Base-by-base conservation (phyloP, 2,797 vertebrate genomes). In the Amblyraja radiata region DNA sequence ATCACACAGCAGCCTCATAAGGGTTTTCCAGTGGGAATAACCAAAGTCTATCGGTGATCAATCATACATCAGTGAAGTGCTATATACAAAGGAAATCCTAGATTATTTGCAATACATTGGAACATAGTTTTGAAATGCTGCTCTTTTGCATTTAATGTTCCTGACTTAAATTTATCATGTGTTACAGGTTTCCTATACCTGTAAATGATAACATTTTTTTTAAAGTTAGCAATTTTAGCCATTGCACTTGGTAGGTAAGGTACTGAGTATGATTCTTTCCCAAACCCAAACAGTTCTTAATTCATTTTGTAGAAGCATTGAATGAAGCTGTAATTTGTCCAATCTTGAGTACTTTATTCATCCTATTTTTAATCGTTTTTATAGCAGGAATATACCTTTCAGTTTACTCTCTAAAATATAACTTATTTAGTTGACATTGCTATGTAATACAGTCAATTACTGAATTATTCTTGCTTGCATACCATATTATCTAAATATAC, bases 381-480 rank as follows among this genome's bases (percentile, higher is more conserved):
- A 32, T 83, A 58, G 39, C 14, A 58, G 39, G 21, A 32, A 71
- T 32, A 71, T 71, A 91, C 46, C 46, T 73, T 46, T 73, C 23
- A 54, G 21, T 46, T 0, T 91, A 61, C 61, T 68, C 32, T n/a
- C 77, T 78, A 39, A 90, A 73, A 18, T 73, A 13, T 21, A 90
- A 71, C 5, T 90, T 73, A 13, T 71, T 63, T 32, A 73, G 36
- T 9, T 68, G 68, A 13, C 28, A 32, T 54, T 7, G 16, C 39
- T 46, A 16, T 54, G 32, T 25, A 54, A 74, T 46, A 63, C 28
- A 73, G 10, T 5, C 13, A 91, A 9, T 25, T 74, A 76, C 74
- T 90, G 36, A 90, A 39, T 90, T 39, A 91, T 91, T 91, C 36
- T 73, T 73, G 25, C 88, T 46, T 73, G 71, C 88, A 90, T 71